A percentile compares a stretch with the other conserved stretches of the same genome.
These are phyloP conservation scores for Zosterops borbonicus DNA, from an alignment of 2,113 vertebrate genomes.

Conservation along the genomic window DNA sequence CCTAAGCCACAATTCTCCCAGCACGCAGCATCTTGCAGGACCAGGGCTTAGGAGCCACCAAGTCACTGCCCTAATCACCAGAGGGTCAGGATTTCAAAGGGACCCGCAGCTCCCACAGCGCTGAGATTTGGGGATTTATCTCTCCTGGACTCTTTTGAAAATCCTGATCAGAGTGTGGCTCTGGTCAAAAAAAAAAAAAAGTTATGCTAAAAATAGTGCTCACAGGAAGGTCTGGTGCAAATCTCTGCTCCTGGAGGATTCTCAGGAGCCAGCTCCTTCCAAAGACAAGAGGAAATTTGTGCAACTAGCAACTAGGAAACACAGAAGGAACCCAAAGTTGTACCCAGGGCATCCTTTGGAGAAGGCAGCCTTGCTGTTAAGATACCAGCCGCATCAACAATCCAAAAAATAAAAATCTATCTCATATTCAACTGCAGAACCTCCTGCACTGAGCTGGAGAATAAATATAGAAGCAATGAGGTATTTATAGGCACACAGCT, in stretches of 20 bases:
- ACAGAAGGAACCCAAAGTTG: not conserved
- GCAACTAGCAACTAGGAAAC: not conserved
- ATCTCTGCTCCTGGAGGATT: not conserved
- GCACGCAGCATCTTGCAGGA: not conserved
- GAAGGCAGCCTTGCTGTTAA: not conserved
- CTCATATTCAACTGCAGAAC: not conserved
- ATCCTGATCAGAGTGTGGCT: conserved; percentile 35
- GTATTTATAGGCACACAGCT: conserved; percentile 56
- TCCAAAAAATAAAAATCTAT: not conserved
- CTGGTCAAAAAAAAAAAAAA: not conserved
- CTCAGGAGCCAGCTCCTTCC: not conserved
- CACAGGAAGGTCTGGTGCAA: not conserved
- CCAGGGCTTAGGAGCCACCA: conserved; percentile 11
- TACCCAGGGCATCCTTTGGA: not conserved
- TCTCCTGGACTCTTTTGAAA: conserved; percentile 37
- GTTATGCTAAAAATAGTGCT: conserved; percentile 39
- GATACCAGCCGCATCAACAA: not conserved
- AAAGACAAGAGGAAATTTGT: conserved; percentile 19
- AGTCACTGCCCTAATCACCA: not conserved
- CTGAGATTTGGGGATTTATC: conserved; percentile 31
- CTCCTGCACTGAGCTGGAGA: not conserved
- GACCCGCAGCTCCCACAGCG: not conserved
- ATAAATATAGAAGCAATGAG: conserved; percentile 43
- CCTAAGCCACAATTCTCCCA: not conserved
- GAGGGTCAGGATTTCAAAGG: conserved; percentile 45